phyloP scores from a whole-genome alignment of 2,888 invertebrate genomes.

The Cryptocephalus primarius region DNA sequence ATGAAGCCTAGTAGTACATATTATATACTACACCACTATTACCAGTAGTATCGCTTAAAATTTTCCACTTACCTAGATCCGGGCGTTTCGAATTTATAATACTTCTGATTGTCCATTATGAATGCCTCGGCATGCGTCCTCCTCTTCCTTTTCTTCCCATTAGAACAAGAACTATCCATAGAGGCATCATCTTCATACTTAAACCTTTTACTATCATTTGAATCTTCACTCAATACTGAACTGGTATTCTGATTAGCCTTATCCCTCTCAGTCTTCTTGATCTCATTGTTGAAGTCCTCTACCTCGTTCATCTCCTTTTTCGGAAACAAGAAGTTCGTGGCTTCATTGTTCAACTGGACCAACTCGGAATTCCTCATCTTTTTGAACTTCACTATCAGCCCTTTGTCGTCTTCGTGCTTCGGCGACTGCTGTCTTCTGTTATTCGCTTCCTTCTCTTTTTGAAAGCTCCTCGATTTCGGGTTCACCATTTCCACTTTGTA shows the following conservation, averaged over 20 bases:
- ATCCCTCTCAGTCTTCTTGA: conserved; percentile 8
- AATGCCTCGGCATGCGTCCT: conserved; percentile 47
- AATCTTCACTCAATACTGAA: background rate
- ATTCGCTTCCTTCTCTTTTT: conserved; percentile 17
- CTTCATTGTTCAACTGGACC: conserved; percentile 69
- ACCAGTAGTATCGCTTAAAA: too few relatives aligned
- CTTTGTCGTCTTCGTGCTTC: conserved; percentile 20
- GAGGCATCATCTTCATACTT: conserved; percentile 27
- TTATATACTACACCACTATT: too few relatives aligned
- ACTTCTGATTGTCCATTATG: conserved; percentile 47
- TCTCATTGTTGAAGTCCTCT: conserved; percentile 28
- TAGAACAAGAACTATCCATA: conserved; percentile 27
- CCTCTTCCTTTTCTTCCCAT: conserved; percentile 30
- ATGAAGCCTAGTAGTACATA: too few relatives aligned
- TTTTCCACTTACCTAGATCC: conserved; percentile 35
- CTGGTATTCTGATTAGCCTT: conserved; percentile 3
- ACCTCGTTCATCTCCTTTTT: conserved; percentile 48
- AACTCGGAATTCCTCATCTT: conserved; percentile 65
- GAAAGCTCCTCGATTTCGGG: conserved; percentile 41
- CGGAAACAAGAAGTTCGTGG: conserved; percentile 79
- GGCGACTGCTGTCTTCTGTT: conserved; percentile 13
- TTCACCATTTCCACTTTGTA: conserved; percentile 64
- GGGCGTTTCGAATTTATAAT: conserved; percentile 41
- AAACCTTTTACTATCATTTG: background rate
- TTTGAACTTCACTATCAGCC: conserved; percentile 55